Evolutionary conservation across 2,888 invertebrate species (phyloP).

Genomic region (Ferrisia virgata): DNA sequence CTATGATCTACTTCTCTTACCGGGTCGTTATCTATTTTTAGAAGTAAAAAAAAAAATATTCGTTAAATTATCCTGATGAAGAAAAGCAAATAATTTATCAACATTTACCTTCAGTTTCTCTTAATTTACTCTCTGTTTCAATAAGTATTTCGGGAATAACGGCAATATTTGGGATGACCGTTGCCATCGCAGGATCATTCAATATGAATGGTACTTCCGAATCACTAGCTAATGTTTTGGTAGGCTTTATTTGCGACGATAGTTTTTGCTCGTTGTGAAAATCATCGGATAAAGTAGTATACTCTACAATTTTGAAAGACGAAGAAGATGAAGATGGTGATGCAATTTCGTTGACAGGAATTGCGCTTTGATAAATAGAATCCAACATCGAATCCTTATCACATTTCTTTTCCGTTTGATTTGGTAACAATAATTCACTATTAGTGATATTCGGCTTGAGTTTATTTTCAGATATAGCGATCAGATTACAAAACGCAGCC

Average conservation of each 20-base stretch:
- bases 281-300: neutral
- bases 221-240: constrained; percentile 53
- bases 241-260: constrained; percentile 52
- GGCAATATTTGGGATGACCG: neutral
- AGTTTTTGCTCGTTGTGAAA: constrained; percentile 16
- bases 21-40: neutral
- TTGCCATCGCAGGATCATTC: neutral
- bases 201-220: constrained; percentile 46
- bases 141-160: neutral
- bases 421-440: neutral
- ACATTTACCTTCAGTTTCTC: neutral
- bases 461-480: constrained; percentile 67
- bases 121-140: neutral
- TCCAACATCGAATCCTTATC: neutral
- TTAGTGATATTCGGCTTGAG: constrained; percentile 60
- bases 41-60: neutral
- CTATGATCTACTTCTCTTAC: neutral
- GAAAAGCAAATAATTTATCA: neutral
- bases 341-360: neutral
- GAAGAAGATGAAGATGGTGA: neutral
- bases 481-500: constrained; percentile 73
- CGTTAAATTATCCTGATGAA: neutral
- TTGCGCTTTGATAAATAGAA: neutral
- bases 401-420: constrained; percentile 18
- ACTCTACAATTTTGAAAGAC: neutral